A percentile compares a stretch with the other conserved stretches of the same genome.
phyloP scores from a whole-genome alignment of 2,797 vertebrate species.

The Thamnophis elegans region DNA sequence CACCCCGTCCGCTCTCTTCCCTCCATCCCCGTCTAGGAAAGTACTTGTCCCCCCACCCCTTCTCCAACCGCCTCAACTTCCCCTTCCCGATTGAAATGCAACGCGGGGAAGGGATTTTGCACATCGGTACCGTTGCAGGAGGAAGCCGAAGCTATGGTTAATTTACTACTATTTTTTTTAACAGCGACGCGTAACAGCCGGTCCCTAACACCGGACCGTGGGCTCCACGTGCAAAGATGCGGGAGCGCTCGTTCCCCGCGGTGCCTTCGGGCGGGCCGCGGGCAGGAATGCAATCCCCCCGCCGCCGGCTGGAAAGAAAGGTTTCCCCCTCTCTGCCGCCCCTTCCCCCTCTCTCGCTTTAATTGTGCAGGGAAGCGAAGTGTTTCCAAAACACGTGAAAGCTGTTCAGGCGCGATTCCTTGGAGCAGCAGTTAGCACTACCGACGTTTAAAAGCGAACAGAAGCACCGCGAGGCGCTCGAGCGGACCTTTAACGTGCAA shows the following conservation, averaged over 20 bases:
- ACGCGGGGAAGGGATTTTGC: not conserved
- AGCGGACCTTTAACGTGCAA: not conserved
- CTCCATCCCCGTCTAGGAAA: not conserved
- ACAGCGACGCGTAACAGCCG: not conserved
- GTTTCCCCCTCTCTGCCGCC: not conserved
- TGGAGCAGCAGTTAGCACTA: conserved; percentile 21
- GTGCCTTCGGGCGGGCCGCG: conserved; percentile 13
- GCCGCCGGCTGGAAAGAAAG: not conserved
- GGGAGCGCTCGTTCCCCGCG: not conserved
- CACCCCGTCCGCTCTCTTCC: not conserved
- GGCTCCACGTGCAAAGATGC: not conserved
- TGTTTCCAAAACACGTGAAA: not conserved
- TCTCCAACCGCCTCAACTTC: not conserved
- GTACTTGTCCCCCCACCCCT: not conserved
- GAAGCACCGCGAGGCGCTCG: not conserved
- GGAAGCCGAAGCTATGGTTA: not conserved
- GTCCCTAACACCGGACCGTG: not conserved
- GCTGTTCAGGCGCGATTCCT: conserved; percentile 23
- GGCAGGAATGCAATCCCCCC: conserved; percentile 6
- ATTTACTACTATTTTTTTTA: not conserved
- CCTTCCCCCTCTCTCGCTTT: not conserved
- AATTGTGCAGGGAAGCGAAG: not conserved
- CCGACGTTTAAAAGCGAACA: not conserved
- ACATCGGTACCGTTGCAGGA: not conserved
- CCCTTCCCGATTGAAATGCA: not conserved